Base-by-base conservation (phyloP, 1,140 invertebrate species). In the Orchesella cincta region DNA sequence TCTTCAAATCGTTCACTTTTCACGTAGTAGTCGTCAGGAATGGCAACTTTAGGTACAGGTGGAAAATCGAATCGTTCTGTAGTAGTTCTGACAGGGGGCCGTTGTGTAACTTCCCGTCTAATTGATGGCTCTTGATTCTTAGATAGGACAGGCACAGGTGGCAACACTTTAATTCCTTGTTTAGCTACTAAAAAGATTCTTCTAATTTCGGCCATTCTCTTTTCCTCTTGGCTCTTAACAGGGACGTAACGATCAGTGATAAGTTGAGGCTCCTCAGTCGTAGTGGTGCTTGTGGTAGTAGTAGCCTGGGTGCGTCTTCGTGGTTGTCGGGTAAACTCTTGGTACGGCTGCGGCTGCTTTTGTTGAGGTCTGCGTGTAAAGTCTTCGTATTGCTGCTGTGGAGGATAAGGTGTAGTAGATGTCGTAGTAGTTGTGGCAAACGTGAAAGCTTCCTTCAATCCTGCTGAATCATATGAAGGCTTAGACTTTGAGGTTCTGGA, bases 321-420 rank as follows among this genome's bases (percentile, higher is more conserved):
- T 33, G 62, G 62, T 33, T 67, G 62, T n/a, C 62, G 62, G 23
- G 62, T 67, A 23, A 31, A 67, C 29, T 62, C 31, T 52, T 74
- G 73, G 8, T 28, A 23, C 52, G 23, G 75, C 36, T 62, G 62
- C 20, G 64, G 36, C 8, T 2, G 2, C 62, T 14, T 14, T 51
- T 51, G n/a, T 5, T 29, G 26, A 14, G 62, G 62, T 33, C 33
- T 26, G 18, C n/a, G 14, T 20, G n/a, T 74, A 28, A 52, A 16
- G n/a, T 29, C 5, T n/a, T 57, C n/a, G n/a, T n/a, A n/a, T 23
- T 33, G 75, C 51, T 71, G 75, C 2, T 26, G 46, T n/a, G 26
- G 29, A 2, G 57, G 64, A n/a, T n/a, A n/a, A 52, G 36, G 71
- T 20, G 18, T 28, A 52, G 26, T 14, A 35, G 33, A 14, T 3